A percentile compares a stretch with the other conserved stretches of the same genome.
These are phyloP conservation scores for Peromyscus melanophrys DNA, from an alignment of 2,797 vertebrate genomes.

Conservation along the genomic window DNA sequence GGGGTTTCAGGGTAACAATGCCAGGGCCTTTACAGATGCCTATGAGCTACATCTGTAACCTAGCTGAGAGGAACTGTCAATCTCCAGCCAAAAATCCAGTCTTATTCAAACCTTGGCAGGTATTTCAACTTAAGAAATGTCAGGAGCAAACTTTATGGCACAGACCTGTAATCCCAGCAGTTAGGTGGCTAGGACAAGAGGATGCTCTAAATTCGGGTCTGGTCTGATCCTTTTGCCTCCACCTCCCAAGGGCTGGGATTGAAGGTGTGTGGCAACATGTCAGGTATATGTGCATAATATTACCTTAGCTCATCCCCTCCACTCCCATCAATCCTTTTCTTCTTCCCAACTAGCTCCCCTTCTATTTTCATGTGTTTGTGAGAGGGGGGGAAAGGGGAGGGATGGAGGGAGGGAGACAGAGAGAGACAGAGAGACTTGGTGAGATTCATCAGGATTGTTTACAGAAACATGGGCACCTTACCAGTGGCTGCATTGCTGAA, in stretches of 20 bases:
- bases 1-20: too few relatives aligned
- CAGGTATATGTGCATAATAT: background rate
- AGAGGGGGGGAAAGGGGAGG: too few relatives aligned
- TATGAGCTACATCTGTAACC: background rate
- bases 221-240: background rate
- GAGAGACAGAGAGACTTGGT: background rate
- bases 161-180: background rate
- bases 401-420: background rate
- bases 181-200: background rate
- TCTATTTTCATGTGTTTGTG: background rate
- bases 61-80: background rate
- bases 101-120: background rate
- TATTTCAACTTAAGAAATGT: background rate
- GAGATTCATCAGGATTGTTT: background rate
- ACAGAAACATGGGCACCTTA: background rate
- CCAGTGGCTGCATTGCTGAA: background rate
- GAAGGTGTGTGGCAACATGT: background rate
- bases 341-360: background rate
- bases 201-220: background rate
- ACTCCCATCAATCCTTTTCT: background rate
- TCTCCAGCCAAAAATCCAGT: too few relatives aligned
- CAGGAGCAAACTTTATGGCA: background rate
- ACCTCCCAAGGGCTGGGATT: background rate
- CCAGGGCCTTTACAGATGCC: background rate
- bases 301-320: background rate